These are phyloP conservation scores for Globodera rostochiensis DNA, from an alignment of 1,140 invertebrate genomes.

Conservation along the genomic window DNA sequence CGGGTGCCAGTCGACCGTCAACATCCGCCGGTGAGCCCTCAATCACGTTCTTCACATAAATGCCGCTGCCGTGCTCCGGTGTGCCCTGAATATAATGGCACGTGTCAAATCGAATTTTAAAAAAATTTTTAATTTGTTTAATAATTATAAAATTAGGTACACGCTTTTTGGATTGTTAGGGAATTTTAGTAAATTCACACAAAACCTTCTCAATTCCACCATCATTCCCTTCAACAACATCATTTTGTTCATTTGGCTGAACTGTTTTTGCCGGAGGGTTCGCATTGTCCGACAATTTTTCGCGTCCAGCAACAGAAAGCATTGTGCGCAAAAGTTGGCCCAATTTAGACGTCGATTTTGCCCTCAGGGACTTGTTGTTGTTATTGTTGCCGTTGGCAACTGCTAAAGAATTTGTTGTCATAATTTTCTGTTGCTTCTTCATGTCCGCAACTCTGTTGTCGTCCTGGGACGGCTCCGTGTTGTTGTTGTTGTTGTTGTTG, in stretches of 20 bases:
- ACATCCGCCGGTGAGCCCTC: slow-evolving; percentile 67
- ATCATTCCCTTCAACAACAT: neutral
- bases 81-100: slow-evolving; percentile 42
- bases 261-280: neutral
- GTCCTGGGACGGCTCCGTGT: too few species aligned
- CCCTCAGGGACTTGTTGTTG: neutral
- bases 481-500: too few species aligned
- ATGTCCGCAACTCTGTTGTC: too few species aligned
- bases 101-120: too few species aligned
- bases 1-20: slow-evolving; percentile 89
- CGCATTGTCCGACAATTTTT: neutral
- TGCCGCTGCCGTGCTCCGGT: slow-evolving; percentile 55
- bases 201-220: neutral
- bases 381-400: too few species aligned
- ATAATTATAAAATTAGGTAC: neutral
- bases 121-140: neutral
- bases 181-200: neutral
- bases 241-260: neutral
- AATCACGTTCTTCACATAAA: slow-evolving; percentile 65
- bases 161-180: too few species aligned
- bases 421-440: too few species aligned
- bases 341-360: neutral
- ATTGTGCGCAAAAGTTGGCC: neutral
- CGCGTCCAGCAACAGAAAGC: neutral
- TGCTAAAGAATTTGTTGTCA: too few species aligned